Evolutionary conservation across 2,797 vertebrate species (phyloP), one percentile per base, ranked within the genome.

Genomic region (Dryobates pubescens): DNA sequence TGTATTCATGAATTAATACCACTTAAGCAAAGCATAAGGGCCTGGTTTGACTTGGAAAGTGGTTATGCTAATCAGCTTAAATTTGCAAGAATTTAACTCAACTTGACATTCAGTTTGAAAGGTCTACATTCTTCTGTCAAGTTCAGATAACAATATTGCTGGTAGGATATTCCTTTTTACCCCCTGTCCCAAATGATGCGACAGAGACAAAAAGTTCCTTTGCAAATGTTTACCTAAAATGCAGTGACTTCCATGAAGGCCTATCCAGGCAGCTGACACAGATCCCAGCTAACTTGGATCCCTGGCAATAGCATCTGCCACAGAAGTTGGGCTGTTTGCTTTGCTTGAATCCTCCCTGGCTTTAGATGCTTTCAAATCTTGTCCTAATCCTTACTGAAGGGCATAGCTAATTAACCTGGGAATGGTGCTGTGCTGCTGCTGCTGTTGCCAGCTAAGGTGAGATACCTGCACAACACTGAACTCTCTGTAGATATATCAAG

Each of bases 21-120:
- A 92, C 79, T 94, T 88, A 47, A 91, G 87, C 38, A 70, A 75
- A 87, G 63, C 63, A 51, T 29, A 82, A 94, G 73, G 61, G 49
- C 63, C 88, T 90, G 82, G 86, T 91, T 88, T 88, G 68, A 53
- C 56, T 94, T 77, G 72, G 83, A 82, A 92, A 87, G 75, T 45
- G 23, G 51, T 51, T 80, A 87, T 87, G 79, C 45, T 92, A 90
- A 94, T 95, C 93, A 87, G 64, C 43, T 85, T 4, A 87, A 92
- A 95, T 96, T 94, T 94, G 93, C 90, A 93, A 87, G 76, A 94
- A 89, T 93, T 89, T 75, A 63, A 75, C 82, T 96, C 73, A 72
- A 96, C 84, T 94, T 96, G 95, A 94, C 93, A 95, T 94, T 96
- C 95, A 41, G 29, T 90, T 81, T 89, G 84, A 92, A 96, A 94